Evolutionary conservation across 2,113 vertebrate genomes (phyloP), one percentile per base, ranked within the genome.

Genomic region (Muntiacus muntjak): DNA sequence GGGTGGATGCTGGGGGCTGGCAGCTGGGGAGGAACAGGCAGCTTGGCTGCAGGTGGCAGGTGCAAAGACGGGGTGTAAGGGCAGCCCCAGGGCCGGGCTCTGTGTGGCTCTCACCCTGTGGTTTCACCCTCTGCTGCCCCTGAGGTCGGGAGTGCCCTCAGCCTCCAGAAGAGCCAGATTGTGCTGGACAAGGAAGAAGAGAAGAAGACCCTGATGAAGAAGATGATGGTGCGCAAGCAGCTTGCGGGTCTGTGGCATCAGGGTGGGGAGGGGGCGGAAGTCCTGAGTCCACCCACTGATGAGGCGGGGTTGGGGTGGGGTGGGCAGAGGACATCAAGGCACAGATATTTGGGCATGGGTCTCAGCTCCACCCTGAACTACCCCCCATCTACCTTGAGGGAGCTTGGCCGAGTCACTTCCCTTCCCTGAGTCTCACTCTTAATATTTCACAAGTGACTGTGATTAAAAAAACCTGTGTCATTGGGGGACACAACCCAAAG

Each of bases 211-310:
- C 10, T 83, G 55, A 86, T 98, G 78, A 97, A 94, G 88, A 93
- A 86, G 95, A 97, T 97, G 94, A 97, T 97, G 98, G 98, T 98
- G n/a, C 0, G 92, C 36, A 67, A 60, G 57, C 45, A 57, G 11
- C 36, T 4, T 6, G 30, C 0, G 43, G 57, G 79, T n/a, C 60
- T 79, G 57, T 12, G 50, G 86, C 16, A 2, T 33, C 62, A 60
- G 79, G 60, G 50, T 12, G 58, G 52, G 79, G 54, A 54, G 55
- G n/a, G 28, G 13, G 36, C 0, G 2, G 93, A 19, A 13, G 40
- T 62, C 54, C 54, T 0, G n/a, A 40, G 57, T 21, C 52, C 10
- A 6, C 50, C 23, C 11, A 1, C 33, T 30, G 88, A 78, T 1
- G 52, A 93, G 74, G 52, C 40, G 26, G 33, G 7, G 11, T n/a